Evolutionary conservation across 2,797 vertebrate species (phyloP).

Genomic region (Sebastes kiyomatsui): DNA sequence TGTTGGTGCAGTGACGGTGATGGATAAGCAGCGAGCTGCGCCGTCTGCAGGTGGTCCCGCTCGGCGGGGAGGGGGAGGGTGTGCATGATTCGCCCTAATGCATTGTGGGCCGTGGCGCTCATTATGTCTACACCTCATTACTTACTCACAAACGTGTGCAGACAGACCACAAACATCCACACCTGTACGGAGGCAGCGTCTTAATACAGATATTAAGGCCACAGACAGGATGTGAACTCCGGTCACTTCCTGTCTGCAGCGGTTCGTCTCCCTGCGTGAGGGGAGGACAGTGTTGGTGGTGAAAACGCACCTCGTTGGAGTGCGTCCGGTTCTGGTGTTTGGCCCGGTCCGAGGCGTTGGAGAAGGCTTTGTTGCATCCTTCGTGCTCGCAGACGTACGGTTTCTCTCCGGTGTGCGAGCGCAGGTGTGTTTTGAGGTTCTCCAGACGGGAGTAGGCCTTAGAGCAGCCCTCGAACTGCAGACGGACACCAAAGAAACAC

Average conservation of each 20-base stretch:
- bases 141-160: slow-evolving; percentile 34
- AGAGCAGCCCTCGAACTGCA: slow-evolving; percentile 95
- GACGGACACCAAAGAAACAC: not conserved
- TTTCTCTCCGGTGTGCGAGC: slow-evolving; percentile 98
- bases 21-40: slow-evolving; percentile 3
- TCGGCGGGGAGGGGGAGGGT: slow-evolving; percentile 17
- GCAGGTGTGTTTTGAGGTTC: slow-evolving; percentile 98
- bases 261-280: no score
- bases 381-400: slow-evolving; percentile 97
- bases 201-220: no score
- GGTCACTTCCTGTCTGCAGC: no score
- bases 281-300: no score
- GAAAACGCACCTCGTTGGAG: slow-evolving; percentile 87
- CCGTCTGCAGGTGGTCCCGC: slow-evolving; percentile 68
- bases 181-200: not conserved
- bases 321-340: slow-evolving; percentile 99
- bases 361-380: slow-evolving; percentile 98
- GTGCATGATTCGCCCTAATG: slow-evolving; percentile 66
- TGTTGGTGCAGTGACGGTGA: not conserved
- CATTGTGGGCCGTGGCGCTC: slow-evolving; percentile 69
- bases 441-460: slow-evolving; percentile 98
- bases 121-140: slow-evolving; percentile 74
- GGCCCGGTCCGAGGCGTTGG: slow-evolving; percentile 96
- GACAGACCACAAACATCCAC: not conserved
- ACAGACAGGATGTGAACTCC: no score